These are phyloP conservation scores for Pterocles orientalis DNA, from an alignment of 2,113 vertebrate genomes.

Conservation along the genomic window DNA sequence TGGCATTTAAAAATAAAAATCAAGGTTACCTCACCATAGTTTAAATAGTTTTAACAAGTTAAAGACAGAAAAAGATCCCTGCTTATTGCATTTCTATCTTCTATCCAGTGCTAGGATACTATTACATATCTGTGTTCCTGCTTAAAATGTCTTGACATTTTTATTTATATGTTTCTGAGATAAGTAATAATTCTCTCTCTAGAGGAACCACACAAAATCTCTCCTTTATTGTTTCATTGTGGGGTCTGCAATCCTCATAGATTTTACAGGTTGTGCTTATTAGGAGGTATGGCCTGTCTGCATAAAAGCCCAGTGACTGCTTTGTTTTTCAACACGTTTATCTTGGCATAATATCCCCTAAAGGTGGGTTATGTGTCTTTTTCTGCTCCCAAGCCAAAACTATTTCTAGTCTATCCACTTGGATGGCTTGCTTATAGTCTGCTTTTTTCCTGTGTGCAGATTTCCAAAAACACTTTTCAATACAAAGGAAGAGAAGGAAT, in stretches of 20 bases:
- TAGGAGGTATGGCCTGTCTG: background rate
- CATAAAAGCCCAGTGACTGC: background rate
- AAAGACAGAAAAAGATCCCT: accelerated
- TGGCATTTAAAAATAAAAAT: background rate
- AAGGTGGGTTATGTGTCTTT: background rate
- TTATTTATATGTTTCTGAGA: background rate
- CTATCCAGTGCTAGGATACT: background rate
- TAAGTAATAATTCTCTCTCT: background rate
- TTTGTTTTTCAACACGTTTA: background rate
- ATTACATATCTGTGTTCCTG: background rate
- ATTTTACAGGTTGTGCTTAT: background rate
- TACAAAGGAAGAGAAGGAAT: background rate
- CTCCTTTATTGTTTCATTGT: background rate
- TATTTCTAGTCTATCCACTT: background rate
- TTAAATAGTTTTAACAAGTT: background rate
- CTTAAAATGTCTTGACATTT: background rate
- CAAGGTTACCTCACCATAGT: background rate
- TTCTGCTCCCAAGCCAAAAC: background rate
- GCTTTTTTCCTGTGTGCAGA: background rate
- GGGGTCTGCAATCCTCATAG: background rate
- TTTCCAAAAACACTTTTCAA: background rate
- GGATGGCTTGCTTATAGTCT: background rate
- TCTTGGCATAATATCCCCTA: background rate
- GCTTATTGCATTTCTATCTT: background rate
- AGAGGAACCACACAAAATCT: background rate